phyloP scores from a whole-genome alignment of 1,140 invertebrate genomes.

The Diachasmimorpha longicaudata region DNA sequence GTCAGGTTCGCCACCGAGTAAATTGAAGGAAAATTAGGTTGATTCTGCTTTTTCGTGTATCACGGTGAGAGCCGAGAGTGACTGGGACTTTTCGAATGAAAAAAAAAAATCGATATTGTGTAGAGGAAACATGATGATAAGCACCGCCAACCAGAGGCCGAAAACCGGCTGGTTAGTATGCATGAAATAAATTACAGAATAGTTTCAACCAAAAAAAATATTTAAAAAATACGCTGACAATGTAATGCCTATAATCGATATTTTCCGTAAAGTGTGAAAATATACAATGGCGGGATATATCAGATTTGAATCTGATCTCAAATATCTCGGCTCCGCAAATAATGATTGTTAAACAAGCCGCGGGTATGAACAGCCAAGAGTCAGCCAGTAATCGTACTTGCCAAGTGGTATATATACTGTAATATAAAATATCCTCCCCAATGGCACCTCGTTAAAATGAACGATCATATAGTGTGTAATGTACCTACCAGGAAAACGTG shows the following conservation, averaged over 20 bases:
- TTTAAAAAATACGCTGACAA: neutral
- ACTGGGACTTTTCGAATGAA: neutral
- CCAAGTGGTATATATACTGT: conserved; percentile 28
- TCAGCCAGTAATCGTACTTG: conserved; percentile 45
- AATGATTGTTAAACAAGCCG: conserved; percentile 56
- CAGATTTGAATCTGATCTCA: conserved; percentile 31
- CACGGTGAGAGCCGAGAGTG: conserved; percentile 2
- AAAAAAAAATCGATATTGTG: neutral
- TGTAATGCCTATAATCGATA: neutral
- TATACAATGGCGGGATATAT: neutral
- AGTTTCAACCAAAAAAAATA: neutral
- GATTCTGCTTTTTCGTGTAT: conserved; percentile 23
- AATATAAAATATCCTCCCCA: conserved; percentile 37
- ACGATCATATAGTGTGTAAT: conserved; percentile 5
- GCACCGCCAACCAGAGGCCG: no score
- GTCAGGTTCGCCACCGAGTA: conserved; percentile 28
- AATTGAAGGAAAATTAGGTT: conserved; percentile 45
- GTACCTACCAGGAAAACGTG: neutral
- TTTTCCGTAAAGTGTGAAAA: neutral
- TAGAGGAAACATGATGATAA: neutral
- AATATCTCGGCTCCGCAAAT: conserved; percentile 51
- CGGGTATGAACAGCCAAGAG: conserved; percentile 22
- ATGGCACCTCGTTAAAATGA: conserved; percentile 48
- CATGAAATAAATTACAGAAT: no score
- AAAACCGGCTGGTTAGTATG: no score